Conservation (phyloP, 2,113 vertebrate species). For the Haemorhous mexicanus region DNA sequence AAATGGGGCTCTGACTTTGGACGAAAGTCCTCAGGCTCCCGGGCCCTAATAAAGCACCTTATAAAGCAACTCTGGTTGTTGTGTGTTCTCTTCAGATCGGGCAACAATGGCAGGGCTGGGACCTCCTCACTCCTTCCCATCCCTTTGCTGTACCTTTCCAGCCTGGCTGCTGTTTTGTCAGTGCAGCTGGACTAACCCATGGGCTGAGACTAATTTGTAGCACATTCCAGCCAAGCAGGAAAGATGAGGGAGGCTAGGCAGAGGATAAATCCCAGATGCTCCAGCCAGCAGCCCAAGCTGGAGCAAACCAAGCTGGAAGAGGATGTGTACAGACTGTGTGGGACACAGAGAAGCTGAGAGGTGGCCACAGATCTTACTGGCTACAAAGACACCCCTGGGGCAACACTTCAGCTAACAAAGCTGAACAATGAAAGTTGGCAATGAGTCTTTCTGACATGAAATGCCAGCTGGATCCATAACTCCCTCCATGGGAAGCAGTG, state of each 20-base stretch:
- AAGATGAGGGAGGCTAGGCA: neutral
- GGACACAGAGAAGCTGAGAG: neutral
- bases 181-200: neutral
- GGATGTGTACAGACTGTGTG: accelerated
- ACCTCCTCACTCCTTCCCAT: neutral
- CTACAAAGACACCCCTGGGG: neutral
- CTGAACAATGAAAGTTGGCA: neutral
- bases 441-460: neutral
- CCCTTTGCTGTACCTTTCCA: neutral
- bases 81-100: too few relatives aligned
- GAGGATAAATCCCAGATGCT: neutral
- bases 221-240: neutral
- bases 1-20: too few relatives aligned
- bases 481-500: neutral
- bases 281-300: neutral
- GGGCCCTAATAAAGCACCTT: too few relatives aligned
- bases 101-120: too few relatives aligned
- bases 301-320: neutral
- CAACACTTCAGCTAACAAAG: neutral
- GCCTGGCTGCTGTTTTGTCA: neutral
- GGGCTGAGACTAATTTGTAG: neutral
- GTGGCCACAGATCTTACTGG: neutral
- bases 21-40: too few relatives aligned
- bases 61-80: too few relatives aligned
- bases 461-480: neutral